These are phyloP conservation scores for Amblyjoppa fuscipennis DNA, from an alignment of 2,888 invertebrate species.

Conservation along the genomic window DNA sequence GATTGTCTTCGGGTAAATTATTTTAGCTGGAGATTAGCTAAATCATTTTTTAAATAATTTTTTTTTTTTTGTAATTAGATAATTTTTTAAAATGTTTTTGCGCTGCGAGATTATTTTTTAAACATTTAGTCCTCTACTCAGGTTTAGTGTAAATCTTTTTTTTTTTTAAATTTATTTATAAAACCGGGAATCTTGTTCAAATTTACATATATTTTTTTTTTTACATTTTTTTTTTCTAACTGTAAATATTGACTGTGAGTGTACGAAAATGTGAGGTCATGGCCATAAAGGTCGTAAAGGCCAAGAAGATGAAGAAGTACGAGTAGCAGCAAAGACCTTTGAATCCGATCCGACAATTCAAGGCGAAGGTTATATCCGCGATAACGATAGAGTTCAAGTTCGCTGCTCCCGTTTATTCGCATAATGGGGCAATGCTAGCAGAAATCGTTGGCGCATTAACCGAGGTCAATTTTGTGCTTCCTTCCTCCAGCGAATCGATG, in stretches of 20 bases:
- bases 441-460: not conserved
- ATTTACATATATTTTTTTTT: not conserved
- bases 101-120: no score
- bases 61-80: no score
- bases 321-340: not conserved
- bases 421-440: not conserved
- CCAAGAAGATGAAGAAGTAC: not conserved
- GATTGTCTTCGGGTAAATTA: no score
- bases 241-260: not conserved
- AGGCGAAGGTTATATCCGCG: not conserved
- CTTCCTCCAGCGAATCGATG: constrained; percentile 28
- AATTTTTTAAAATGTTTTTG: no score
- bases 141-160: no score
- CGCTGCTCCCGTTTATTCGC: constrained; percentile 1
- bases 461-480: constrained; percentile 4
- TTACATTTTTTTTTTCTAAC: not conserved
- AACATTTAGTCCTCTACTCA: no score
- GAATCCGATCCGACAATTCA: not conserved
- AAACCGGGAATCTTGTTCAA: no score
- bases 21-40: no score
- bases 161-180: no score
- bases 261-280: not conserved
- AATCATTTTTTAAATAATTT: no score
- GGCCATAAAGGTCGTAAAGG: not conserved
- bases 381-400: constrained; percentile 12